A percentile compares a stretch with the other conserved stretches of the same genome.
These are phyloP conservation scores for Palaemon carinicauda DNA, from an alignment of 1,140 invertebrate genomes.

Conservation along the genomic window DNA sequence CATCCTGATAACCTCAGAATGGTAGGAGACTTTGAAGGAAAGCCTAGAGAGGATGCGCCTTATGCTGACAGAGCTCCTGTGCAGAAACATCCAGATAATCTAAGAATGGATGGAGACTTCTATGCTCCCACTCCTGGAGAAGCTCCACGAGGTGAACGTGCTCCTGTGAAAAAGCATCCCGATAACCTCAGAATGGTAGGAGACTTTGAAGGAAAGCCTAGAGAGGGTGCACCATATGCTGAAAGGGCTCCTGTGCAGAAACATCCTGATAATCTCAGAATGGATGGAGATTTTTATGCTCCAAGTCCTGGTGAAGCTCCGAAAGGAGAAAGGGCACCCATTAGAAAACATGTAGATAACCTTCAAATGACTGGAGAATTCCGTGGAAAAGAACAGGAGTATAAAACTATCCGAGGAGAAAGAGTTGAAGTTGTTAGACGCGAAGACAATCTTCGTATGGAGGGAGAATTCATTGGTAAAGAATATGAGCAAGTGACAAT, in stretches of 20 bases:
- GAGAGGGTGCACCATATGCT: not conserved
- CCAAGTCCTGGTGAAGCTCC: conserved; percentile 18
- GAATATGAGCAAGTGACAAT: not conserved
- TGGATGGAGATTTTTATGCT: too few species aligned
- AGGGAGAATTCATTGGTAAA: conserved; percentile 20
- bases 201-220: conserved; percentile 64
- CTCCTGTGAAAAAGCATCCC: too few species aligned
- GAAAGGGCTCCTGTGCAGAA: not conserved
- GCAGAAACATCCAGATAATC: not conserved
- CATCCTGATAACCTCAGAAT: too few species aligned
- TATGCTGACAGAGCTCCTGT: not conserved
- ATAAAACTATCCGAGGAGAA: conserved; percentile 68
- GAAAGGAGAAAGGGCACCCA: conserved; percentile 34
- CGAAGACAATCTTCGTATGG: conserved; percentile 20
- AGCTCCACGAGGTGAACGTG: too few species aligned
- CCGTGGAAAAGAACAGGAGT: conserved; percentile 61
- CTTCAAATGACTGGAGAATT: conserved; percentile 30
- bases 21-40: conserved; percentile 64
- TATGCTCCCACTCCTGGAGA: too few species aligned
- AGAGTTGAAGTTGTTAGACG: conserved; percentile 63
- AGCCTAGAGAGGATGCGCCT: conserved; percentile 9
- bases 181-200: conserved; percentile 15
- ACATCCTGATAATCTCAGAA: not conserved
- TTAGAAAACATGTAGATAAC: conserved; percentile 43
- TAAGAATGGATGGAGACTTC: too few species aligned